Evolutionary conservation across 2,113 vertebrate genomes (phyloP), one percentile per base, ranked within the genome.

Genomic region (Ranitomeya imitator): DNA sequence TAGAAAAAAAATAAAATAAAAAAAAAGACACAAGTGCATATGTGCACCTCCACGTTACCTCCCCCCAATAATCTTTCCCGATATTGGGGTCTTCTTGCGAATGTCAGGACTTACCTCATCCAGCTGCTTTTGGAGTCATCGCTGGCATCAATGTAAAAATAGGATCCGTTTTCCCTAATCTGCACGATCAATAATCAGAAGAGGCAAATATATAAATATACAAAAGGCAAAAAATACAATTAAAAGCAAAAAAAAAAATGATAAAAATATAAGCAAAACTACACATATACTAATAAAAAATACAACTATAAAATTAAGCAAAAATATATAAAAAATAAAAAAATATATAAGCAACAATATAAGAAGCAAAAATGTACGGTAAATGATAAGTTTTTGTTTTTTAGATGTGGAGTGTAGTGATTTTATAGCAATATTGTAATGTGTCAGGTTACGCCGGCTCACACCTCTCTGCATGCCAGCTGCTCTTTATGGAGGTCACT

Each of bases 101-200:
- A 18, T 80, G 10, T 14, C 19, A 26, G 51, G 7, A 11, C 88
- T 83, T 59, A 95, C 94, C 95, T 94, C 94, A 95, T 96, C 95
- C 95, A 96, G 90, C 95, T 96, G 0, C 94, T 93, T 85, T 91
- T 94, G 80, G 94, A 93, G 89, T 94, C 94, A 92, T 95, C 94
- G 3, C 92, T 92, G 0, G 93, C 94, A 52, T 96, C 94, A 2
- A 95, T 60, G 14, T 93, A 96, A 74, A 91, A 86, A 51, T 94
- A 95, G 45, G 93, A 91, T 16, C 91, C 90, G 2, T 94, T 91
- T 26, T 92, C 90, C 69, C 86, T 85, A 2, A 92, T 86, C 92
- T 93, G 77, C 26, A 60, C 12, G 51, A 79, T 19, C 21, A 77
- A 77, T 52, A 76, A 63, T 15, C 73, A 69, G 73, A 21, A 23